Conservation (phyloP, 2,113 vertebrate genomes). For the Anguilla japonica region DNA sequence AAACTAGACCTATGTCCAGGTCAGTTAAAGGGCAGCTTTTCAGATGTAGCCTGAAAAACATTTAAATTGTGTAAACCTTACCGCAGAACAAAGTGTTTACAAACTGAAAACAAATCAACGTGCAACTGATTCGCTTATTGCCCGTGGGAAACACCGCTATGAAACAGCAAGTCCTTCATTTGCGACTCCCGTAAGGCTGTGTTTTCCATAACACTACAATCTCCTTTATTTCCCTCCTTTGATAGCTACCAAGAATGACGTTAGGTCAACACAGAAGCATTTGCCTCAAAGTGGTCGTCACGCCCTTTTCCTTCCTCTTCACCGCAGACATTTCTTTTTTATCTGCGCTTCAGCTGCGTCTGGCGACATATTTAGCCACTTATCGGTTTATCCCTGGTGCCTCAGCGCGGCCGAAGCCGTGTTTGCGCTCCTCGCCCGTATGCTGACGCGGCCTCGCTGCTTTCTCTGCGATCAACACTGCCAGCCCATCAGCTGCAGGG, state of each 20-base stretch:
- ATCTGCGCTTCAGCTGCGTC: background rate
- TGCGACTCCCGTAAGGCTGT: background rate
- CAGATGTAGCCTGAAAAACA: background rate
- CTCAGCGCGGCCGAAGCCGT: background rate
- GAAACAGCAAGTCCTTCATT: background rate
- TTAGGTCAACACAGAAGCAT: background rate
- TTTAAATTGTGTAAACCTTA: background rate
- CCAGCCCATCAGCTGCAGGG: conserved; percentile 41
- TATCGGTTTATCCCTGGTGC: background rate
- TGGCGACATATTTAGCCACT: conserved; percentile 6
- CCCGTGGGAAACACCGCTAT: background rate
- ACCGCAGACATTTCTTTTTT: background rate
- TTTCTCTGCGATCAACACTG: conserved; percentile 36
- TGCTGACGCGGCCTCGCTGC: conserved; percentile 21
- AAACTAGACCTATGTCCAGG: background rate
- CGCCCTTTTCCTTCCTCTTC: background rate
- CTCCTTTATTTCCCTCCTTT: background rate
- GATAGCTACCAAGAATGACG: background rate
- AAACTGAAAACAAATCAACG: background rate
- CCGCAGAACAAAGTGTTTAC: background rate
- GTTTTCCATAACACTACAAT: background rate
- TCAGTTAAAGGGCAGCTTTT: background rate
- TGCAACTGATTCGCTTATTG: background rate
- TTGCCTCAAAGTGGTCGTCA: background rate
- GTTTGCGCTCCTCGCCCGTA: background rate